These are phyloP conservation scores for Cynopterus sphinx DNA, from an alignment of 2,797 vertebrate genomes.

Conservation along the genomic window DNA sequence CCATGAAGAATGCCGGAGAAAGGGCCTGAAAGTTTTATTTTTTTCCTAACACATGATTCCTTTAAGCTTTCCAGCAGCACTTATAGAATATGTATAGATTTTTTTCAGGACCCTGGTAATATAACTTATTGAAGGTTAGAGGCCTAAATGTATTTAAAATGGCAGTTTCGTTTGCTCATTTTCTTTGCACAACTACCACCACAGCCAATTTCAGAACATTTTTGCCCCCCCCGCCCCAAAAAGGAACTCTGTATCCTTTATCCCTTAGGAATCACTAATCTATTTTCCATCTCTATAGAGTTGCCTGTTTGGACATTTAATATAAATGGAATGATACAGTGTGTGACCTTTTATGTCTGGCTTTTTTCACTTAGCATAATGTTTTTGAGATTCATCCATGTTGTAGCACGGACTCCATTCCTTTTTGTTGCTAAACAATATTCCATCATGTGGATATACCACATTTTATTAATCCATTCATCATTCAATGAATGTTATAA, in stretches of 20 bases:
- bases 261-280: neutral
- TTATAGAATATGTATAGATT: neutral
- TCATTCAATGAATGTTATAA: neutral
- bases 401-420: neutral
- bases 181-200: neutral
- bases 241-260: neutral
- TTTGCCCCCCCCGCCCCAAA: neutral
- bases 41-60: neutral
- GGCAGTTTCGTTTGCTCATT: neutral
- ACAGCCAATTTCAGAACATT: neutral
- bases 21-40: neutral
- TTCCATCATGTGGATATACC: neutral
- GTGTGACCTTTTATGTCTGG: neutral
- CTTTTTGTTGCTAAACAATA: neutral
- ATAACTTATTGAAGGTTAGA: neutral
- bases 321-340: neutral
- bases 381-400: neutral
- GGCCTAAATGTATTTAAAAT: neutral
- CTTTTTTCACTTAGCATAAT: neutral
- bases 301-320: neutral
- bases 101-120: neutral
- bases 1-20: neutral
- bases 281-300: neutral
- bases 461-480: neutral
- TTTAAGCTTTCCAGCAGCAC: neutral